These are phyloP conservation scores for Drosophila subpulchrella DNA, from an alignment of 1,140 invertebrate species.

Conservation along the genomic window DNA sequence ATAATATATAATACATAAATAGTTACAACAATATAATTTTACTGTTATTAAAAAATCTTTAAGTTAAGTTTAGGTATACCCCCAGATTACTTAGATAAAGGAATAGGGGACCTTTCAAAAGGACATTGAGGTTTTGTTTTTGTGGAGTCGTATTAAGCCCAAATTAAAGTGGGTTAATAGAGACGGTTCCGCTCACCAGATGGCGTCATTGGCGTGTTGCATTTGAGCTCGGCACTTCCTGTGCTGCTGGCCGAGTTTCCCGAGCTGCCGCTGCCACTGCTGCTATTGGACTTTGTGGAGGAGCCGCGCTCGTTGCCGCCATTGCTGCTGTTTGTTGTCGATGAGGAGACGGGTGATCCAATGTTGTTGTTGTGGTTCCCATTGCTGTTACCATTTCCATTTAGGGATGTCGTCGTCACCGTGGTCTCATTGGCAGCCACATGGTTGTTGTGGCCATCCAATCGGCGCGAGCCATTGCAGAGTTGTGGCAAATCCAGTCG, in stretches of 20 bases:
- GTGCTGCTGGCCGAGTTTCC: slow-evolving; percentile 77
- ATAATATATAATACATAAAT: too few species aligned
- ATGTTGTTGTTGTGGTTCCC: slow-evolving; percentile 56
- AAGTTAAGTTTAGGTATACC: too few species aligned
- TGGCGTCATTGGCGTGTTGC: slow-evolving; percentile 82
- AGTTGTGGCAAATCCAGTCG: slow-evolving; percentile 76
- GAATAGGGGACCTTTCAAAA: not conserved
- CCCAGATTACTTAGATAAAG: too few species aligned
- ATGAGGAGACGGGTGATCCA: slow-evolving; percentile 77
- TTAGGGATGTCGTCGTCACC: slow-evolving; percentile 46
- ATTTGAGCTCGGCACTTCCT: slow-evolving; percentile 74
- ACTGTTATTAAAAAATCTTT: too few species aligned
- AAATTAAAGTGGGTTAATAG: not conserved
- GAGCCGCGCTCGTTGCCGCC: slow-evolving; percentile 74
- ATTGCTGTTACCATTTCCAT: slow-evolving; percentile 50
- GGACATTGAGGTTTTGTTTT: not conserved
- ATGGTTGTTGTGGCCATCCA: slow-evolving; percentile 74
- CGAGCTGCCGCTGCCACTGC: slow-evolving; percentile 76
- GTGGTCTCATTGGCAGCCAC: slow-evolving; percentile 43
- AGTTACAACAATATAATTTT: too few species aligned
- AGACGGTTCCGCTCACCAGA: slow-evolving; percentile 59
- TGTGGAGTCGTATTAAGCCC: not conserved
- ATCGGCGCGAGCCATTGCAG: slow-evolving; percentile 68
- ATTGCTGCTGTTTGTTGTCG: slow-evolving; percentile 74
- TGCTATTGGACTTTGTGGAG: slow-evolving; percentile 80